A percentile compares a stretch with the other conserved stretches of the same genome.
phyloP scores from a whole-genome alignment of 1,140 invertebrate genomes.

The Drosophila nebulosa region DNA sequence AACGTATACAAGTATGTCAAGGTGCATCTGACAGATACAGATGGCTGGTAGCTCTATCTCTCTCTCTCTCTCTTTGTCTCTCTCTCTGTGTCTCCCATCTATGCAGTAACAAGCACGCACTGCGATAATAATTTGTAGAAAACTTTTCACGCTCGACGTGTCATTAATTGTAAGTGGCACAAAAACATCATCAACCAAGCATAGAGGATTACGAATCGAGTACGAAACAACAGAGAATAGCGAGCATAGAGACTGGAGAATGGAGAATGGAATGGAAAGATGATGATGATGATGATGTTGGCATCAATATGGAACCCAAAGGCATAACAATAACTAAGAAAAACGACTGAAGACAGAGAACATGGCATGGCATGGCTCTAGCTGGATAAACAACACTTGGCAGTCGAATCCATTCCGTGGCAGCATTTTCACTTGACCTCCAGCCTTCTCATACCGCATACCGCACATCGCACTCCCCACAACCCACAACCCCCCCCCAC shows the following conservation, averaged over 20 bases:
- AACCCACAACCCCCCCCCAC: neutral
- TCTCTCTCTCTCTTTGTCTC: neutral
- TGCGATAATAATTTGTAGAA: conserved; percentile 56
- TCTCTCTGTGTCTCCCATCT: neutral
- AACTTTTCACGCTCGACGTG: conserved; percentile 51
- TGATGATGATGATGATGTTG: neutral
- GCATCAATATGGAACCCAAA: conserved; percentile 2
- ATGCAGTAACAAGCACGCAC: neutral
- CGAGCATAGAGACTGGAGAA: neutral
- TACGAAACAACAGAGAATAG: neutral
- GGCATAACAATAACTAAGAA: conserved; percentile 37
- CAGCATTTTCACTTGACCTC: conserved; percentile 3
- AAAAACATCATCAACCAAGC: conserved; percentile 26
- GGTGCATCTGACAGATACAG: conserved; percentile 26
- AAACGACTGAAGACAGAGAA: neutral
- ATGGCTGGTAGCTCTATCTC: neutral
- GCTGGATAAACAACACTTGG: conserved; percentile 21
- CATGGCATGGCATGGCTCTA: conserved; percentile 18
- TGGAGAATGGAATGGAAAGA: too few species aligned
- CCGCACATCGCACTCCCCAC: neutral
- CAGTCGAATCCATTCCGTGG: neutral
- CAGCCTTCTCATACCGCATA: neutral
- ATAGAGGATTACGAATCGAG: neutral
- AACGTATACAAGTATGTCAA: conserved; percentile 6
- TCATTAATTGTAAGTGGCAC: conserved; percentile 63